These are phyloP conservation scores for Drosophila mayaguana DNA, from an alignment of 2,888 invertebrate species.

Conservation along the genomic window DNA sequence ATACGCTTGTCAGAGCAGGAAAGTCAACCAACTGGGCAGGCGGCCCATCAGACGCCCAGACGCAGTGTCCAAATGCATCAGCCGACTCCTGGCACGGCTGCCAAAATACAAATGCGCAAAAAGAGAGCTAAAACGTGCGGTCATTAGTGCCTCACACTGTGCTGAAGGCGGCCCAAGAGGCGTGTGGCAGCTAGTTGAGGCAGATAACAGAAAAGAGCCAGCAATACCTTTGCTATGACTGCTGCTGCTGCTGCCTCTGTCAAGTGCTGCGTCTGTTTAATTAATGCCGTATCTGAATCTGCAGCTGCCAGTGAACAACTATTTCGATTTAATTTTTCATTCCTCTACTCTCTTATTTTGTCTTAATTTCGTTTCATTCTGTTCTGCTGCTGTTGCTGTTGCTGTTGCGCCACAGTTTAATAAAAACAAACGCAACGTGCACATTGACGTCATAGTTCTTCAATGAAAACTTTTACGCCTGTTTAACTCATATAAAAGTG, in stretches of 20 bases:
- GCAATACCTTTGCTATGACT: not conserved
- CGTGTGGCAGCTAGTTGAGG: slow-evolving; percentile 32
- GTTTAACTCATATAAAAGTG: slow-evolving; percentile 29
- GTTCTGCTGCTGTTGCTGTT: slow-evolving; percentile 4
- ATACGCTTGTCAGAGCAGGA: slow-evolving; percentile 43
- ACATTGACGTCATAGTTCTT: slow-evolving; percentile 70
- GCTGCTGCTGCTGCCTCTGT: slow-evolving; percentile 12
- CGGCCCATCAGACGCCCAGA: slow-evolving; percentile 6
- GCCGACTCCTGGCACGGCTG: slow-evolving; percentile 49
- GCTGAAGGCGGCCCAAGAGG: slow-evolving; percentile 17
- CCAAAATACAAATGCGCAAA: slow-evolving; percentile 48
- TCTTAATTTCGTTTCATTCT: slow-evolving; percentile 11
- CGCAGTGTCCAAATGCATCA: slow-evolving; percentile 23
- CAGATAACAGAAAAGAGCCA: too few species aligned
- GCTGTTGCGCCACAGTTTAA: slow-evolving; percentile 58
- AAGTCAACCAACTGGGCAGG: slow-evolving; percentile 26
- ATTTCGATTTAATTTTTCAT: slow-evolving; percentile 64
- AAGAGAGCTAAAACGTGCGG: slow-evolving; percentile 31
- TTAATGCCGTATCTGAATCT: slow-evolving; percentile 64
- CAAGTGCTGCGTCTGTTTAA: slow-evolving; percentile 57
- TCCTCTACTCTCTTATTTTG: not conserved
- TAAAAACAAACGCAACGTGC: slow-evolving; percentile 42
- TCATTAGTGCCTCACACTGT: slow-evolving; percentile 66
- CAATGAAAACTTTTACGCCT: slow-evolving; percentile 29
- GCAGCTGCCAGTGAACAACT: slow-evolving; percentile 66